These are phyloP conservation scores for Amphiprion clarkii DNA, from an alignment of 2,797 vertebrate genomes.

Conservation along the genomic window DNA sequence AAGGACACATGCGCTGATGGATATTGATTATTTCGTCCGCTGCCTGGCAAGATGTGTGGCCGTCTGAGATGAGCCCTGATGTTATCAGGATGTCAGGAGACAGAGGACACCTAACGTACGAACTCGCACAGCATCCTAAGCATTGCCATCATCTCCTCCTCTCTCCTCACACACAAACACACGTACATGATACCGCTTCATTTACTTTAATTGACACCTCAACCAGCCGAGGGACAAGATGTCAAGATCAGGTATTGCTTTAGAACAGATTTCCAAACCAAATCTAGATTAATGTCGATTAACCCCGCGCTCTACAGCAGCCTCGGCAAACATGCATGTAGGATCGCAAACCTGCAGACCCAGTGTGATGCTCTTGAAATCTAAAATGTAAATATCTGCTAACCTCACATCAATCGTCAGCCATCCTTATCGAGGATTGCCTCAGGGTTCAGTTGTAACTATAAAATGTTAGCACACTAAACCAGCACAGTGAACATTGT, in stretches of 20 bases:
- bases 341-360: no score
- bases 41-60: slow-evolving; percentile 41
- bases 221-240: background rate
- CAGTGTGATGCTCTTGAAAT: no score
- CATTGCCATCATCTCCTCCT: background rate
- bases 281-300: slow-evolving; percentile 25
- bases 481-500: background rate
- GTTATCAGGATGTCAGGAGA: slow-evolving; percentile 46
- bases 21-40: slow-evolving; percentile 61
- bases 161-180: background rate
- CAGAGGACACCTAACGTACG: slow-evolving; percentile 31
- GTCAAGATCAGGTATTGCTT: background rate
- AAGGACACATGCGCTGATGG: slow-evolving; percentile 5
- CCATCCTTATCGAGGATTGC: no score
- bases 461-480: background rate
- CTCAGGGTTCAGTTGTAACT: background rate
- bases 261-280: slow-evolving; percentile 16
- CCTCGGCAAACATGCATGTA: no score
- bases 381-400: no score
- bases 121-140: slow-evolving; percentile 15
- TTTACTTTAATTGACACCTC: slow-evolving; percentile 28
- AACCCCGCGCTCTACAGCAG: background rate
- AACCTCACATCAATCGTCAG: no score
- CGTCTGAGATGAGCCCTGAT: slow-evolving; percentile 45
- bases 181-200: slow-evolving; percentile 7